Evolutionary conservation across 2,888 invertebrate genomes (phyloP).

Genomic region (Chirona hameri): DNA sequence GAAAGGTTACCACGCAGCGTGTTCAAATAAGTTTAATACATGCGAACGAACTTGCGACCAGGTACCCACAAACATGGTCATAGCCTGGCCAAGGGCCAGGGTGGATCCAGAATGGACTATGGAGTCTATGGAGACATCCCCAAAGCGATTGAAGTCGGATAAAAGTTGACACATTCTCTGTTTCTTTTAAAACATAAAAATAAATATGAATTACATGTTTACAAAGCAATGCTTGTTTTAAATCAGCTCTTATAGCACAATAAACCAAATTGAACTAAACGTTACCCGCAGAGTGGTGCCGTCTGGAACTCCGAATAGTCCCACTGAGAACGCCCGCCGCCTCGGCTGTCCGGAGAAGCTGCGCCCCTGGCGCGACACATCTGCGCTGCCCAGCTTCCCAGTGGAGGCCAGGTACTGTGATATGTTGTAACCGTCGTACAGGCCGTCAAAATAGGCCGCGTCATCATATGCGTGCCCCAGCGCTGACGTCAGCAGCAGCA

Average conservation of each 20-base stretch:
- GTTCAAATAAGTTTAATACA: no score
- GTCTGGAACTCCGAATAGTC: neutral
- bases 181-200: no score
- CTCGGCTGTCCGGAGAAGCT: neutral
- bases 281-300: neutral
- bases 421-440: neutral
- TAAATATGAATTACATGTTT: no score
- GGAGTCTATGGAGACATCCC: no score
- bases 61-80: no score
- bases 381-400: neutral
- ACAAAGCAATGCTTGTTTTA: no score
- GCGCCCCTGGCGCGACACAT: neutral
- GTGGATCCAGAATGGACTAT: no score
- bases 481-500: neutral
- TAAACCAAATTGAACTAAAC: neutral
- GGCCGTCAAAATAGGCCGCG: neutral
- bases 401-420: neutral
- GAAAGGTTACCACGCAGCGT: no score
- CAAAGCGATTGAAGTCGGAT: neutral
- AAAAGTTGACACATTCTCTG: neutral
- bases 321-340: neutral
- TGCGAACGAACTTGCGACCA: no score
- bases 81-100: no score
- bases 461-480: neutral
- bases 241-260: no score